Evolutionary conservation across 2,797 vertebrate species (phyloP).

Genomic region (Alexandromys oeconomus): DNA sequence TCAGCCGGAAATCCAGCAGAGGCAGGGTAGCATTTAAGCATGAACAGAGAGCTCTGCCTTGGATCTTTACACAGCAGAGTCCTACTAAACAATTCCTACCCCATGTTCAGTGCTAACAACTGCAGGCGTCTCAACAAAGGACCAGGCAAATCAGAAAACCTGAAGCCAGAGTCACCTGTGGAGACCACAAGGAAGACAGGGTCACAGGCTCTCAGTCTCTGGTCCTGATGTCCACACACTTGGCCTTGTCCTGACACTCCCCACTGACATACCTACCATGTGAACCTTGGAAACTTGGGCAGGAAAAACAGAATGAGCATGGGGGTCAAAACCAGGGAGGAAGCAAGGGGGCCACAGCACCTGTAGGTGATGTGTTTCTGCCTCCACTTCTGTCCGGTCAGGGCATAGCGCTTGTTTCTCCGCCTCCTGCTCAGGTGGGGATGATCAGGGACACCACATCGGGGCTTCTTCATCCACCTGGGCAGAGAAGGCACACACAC

Average conservation of each 20-base stretch:
- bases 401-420: conserved; percentile 96
- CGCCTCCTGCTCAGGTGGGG: conserved; percentile 93
- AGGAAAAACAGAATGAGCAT: background rate
- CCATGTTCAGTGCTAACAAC: conserved; percentile 1
- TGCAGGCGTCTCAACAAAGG: background rate
- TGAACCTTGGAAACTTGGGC: background rate
- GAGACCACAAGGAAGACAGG: background rate
- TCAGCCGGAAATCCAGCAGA: background rate
- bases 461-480: conserved; percentile 98
- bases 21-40: background rate
- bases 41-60: background rate
- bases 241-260: background rate
- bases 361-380: conserved; percentile 98
- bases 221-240: background rate
- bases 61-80: conserved; percentile 5
- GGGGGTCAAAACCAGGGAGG: background rate
- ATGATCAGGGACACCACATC: conserved; percentile 97
- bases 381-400: conserved; percentile 98
- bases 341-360: conserved; percentile 83
- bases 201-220: background rate
- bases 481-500: conserved; percentile 22
- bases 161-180: background rate
- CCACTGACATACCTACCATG: background rate
- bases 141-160: conserved; percentile 31
- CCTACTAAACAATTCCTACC: background rate